Evolutionary conservation across 2,888 invertebrate genomes (phyloP).

Genomic region (Pasiphila rectangulata): DNA sequence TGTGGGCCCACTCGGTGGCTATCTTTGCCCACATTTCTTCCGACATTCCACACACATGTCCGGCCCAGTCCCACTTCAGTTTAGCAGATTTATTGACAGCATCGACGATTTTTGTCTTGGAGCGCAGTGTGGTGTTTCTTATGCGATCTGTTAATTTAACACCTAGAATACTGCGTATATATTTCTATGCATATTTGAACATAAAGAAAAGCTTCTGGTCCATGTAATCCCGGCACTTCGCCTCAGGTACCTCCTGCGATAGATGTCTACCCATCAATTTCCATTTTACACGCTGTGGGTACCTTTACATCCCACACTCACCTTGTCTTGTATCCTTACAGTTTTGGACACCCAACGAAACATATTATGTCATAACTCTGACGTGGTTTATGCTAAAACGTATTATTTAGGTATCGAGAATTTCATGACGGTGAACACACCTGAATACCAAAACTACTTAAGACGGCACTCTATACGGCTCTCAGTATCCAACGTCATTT

Average conservation of each 20-base stretch:
- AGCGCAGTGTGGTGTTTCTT: too few relatives aligned
- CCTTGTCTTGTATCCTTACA: constrained; percentile 48
- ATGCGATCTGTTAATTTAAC: too few relatives aligned
- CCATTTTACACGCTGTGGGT: constrained; percentile 42
- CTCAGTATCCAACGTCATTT: too few relatives aligned
- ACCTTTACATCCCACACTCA: constrained; percentile 47
- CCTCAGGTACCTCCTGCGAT: constrained; percentile 31
- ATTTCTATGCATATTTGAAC: too few relatives aligned
- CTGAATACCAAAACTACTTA: constrained; percentile 21
- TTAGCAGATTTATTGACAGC: too few relatives aligned
- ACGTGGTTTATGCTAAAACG: constrained; percentile 16
- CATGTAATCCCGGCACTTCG: not conserved
- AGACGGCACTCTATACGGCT: not conserved
- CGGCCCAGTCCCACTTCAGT: too few relatives aligned
- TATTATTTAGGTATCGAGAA: constrained; percentile 15
- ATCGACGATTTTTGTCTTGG: too few relatives aligned
- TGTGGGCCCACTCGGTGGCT: too few relatives aligned
- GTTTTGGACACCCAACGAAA: constrained; percentile 45
- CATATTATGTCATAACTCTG: constrained; percentile 59
- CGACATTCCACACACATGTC: too few relatives aligned
- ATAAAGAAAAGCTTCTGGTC: not conserved
- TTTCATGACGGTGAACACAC: constrained; percentile 17
- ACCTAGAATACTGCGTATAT: too few relatives aligned
- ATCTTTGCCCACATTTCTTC: too few relatives aligned
- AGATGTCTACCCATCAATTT: constrained; percentile 50